A percentile compares a stretch with the other conserved stretches of the same genome.
Conservation (phyloP, 2,888 invertebrate species). For the Ormyrus nitidulus region DNA sequence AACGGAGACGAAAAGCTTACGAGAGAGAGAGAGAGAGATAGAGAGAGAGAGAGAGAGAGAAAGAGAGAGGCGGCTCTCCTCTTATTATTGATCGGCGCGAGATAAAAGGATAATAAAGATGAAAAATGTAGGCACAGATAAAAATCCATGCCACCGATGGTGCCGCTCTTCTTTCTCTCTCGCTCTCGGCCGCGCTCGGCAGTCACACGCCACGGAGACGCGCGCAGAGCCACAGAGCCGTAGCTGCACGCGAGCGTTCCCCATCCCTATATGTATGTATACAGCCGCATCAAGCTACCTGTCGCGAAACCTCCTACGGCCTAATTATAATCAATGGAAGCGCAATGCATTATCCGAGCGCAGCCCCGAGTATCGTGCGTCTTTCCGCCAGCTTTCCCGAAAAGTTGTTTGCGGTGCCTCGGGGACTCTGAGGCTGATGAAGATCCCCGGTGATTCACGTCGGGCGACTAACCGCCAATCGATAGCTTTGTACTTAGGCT, state of each 20-base stretch:
- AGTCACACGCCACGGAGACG: too few relatives aligned
- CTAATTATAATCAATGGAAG: too few relatives aligned
- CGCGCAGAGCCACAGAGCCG: too few relatives aligned
- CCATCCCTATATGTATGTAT: too few relatives aligned
- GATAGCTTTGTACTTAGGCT: conserved; percentile 14
- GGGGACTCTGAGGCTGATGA: neutral
- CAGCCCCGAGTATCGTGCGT: neutral
- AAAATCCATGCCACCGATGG: conserved; percentile 38
- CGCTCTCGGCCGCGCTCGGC: neutral
- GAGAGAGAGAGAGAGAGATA: neutral
- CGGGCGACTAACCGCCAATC: conserved; percentile 4
- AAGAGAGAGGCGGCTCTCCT: neutral
- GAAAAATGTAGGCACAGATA: conserved; percentile 40
- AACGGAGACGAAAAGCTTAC: conserved; percentile 3
- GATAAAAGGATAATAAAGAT: conserved; percentile 46
- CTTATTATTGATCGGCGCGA: conserved; percentile 30
- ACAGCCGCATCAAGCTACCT: too few relatives aligned
- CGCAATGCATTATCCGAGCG: too few relatives aligned
- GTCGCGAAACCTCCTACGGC: too few relatives aligned
- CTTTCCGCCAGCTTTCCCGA: neutral
- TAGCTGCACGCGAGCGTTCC: too few relatives aligned
- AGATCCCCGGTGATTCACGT: neutral
- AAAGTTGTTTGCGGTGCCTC: neutral
- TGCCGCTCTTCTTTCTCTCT: conserved; percentile 14
- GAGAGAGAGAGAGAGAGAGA: neutral